Percentiles rank a stretch among this genome's conserved stretches.
phyloP scores from a whole-genome alignment of 2,113 vertebrate genomes.

The Aspidoscelis tigris region DNA sequence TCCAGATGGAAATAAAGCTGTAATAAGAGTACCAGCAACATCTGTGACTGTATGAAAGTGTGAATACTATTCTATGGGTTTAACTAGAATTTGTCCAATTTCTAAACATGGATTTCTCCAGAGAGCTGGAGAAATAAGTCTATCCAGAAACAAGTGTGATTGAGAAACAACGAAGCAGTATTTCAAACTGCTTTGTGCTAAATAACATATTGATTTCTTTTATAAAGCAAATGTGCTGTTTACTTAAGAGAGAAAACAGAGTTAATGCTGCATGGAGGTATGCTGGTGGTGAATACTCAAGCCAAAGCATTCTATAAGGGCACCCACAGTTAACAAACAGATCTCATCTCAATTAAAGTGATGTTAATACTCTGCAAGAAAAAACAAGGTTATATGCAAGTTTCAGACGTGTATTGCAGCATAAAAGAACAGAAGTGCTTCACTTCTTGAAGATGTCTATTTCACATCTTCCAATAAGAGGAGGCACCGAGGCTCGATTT shows the following conservation, averaged over 20 bases:
- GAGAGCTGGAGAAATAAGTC: not conserved
- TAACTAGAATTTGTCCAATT: not conserved
- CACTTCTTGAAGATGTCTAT: not conserved
- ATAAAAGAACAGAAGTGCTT: not conserved
- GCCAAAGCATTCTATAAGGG: not conserved
- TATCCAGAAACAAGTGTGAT: no score
- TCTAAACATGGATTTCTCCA: not conserved
- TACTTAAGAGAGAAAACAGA: conserved; percentile 2
- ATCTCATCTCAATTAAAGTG: not conserved
- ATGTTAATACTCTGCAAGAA: not conserved
- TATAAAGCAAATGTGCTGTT: not conserved
- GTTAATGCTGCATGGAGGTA: not conserved
- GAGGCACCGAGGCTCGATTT: not conserved
- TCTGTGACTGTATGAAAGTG: not conserved
- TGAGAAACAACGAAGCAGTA: not conserved
- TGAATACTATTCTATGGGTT: not conserved
- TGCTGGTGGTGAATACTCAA: not conserved
- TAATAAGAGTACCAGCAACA: no score
- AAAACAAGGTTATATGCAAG: not conserved
- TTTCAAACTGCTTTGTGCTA: conserved; percentile 3
- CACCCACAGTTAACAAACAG: not conserved
- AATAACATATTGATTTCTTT: conserved; percentile 10
- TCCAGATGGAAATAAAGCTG: no score
- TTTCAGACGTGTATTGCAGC: not conserved
- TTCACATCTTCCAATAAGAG: not conserved